Percentiles rank a stretch among this genome's conserved stretches.
Evolutionary conservation across 2,888 invertebrate species (phyloP).

Genomic region (Mactromeris polynyma): DNA sequence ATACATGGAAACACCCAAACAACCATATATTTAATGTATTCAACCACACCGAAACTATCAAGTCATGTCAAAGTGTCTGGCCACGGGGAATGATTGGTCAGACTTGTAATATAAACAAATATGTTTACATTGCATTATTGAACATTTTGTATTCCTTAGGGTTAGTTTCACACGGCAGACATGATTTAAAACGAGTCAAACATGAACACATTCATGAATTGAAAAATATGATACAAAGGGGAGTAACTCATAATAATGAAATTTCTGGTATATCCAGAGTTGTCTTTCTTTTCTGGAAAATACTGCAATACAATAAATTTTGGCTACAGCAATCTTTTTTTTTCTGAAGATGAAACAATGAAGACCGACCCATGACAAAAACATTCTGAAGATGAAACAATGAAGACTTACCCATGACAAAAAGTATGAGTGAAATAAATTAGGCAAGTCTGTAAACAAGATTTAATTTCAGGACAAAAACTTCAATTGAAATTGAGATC

Average conservation of each 20-base stretch:
- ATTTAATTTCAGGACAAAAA: too few relatives aligned
- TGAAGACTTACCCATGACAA: too few relatives aligned
- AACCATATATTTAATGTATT: not conserved
- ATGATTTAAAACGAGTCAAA: not conserved
- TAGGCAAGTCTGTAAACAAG: too few relatives aligned
- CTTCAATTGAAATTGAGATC: too few relatives aligned
- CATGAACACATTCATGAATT: not conserved
- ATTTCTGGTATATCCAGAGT: not conserved
- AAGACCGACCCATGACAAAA: too few relatives aligned
- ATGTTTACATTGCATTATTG: constrained; percentile 1
- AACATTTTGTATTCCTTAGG: not conserved
- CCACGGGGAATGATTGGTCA: not conserved
- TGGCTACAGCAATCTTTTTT: not conserved
- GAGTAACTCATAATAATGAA: not conserved
- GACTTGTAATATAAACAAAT: not conserved
- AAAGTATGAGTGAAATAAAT: too few relatives aligned
- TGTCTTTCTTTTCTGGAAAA: not conserved
- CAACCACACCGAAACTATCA: not conserved
- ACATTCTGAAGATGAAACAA: too few relatives aligned
- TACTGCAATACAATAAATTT: not conserved
- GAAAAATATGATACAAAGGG: not conserved
- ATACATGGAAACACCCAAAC: not conserved
- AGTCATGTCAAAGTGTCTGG: not conserved
- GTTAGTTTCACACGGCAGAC: not conserved
- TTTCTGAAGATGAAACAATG: not conserved